These are phyloP conservation scores for Eurosta solidaginis DNA, from an alignment of 1,140 invertebrate species.

Conservation along the genomic window DNA sequence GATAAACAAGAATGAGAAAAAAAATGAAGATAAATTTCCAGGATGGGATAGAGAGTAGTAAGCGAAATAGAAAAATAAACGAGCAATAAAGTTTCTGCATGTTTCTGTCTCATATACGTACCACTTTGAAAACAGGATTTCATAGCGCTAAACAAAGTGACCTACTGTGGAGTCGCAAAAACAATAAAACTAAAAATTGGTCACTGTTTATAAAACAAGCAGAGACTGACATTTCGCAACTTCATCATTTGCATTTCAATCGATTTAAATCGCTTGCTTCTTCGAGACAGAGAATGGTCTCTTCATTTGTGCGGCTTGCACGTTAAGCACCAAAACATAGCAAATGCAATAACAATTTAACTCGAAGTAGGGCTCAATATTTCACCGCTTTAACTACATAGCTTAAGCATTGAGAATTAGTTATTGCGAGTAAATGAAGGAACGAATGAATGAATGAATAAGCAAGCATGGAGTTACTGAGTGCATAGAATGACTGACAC, in stretches of 20 bases:
- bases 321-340: not conserved
- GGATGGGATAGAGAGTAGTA: no score
- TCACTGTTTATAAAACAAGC: not conserved
- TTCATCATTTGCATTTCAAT: slow-evolving; percentile 26
- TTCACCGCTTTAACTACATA: not conserved
- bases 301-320: not conserved
- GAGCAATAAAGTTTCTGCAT: no score
- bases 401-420: not conserved
- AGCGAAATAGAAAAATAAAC: no score
- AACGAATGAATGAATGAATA: not conserved
- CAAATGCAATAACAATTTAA: not conserved
- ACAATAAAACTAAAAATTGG: not conserved
- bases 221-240: slow-evolving; percentile 4
- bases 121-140: not conserved
- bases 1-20: no score
- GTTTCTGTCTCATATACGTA: no score
- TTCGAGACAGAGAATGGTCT: not conserved
- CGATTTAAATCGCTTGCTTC: not conserved
- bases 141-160: slow-evolving; percentile 24
- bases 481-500: slow-evolving; percentile 11
- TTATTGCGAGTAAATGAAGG: not conserved
- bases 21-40: no score
- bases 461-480: no score
- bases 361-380: not conserved
- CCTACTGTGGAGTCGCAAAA: not conserved